phyloP scores from a whole-genome alignment of 1,140 invertebrate species.

The Anastatus disparis region DNA sequence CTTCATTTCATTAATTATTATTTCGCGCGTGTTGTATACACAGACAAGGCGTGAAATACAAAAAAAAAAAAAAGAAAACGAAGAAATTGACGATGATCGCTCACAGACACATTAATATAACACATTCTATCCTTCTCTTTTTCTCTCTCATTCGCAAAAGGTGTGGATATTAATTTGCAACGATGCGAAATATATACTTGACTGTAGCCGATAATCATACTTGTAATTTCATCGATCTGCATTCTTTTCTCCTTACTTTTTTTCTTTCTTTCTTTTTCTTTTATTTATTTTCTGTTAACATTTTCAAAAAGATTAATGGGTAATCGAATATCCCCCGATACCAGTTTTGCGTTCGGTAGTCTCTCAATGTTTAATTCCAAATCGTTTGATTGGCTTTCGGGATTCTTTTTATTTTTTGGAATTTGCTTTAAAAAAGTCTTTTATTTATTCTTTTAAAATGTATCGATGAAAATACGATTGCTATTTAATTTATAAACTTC shows the following conservation, averaged over 20 bases:
- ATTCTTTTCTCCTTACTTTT: neutral
- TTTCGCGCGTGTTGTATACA: conserved; percentile 8
- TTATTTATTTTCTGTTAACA: no score
- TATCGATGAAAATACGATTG: no score
- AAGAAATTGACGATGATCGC: conserved; percentile 34
- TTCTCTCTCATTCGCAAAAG: no score
- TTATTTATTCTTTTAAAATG: no score
- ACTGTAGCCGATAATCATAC: conserved; percentile 12
- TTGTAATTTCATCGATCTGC: conserved; percentile 22
- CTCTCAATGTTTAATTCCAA: neutral
- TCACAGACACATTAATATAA: conserved; percentile 19
- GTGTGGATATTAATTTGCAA: conserved; percentile 41
- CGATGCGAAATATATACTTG: neutral
- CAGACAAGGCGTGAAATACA: neutral
- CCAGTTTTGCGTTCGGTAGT: neutral
- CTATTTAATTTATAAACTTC: no score
- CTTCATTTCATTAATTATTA: conserved; percentile 43
- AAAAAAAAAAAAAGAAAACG: neutral
- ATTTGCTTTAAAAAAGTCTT: no score
- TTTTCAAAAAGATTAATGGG: conserved; percentile 16
- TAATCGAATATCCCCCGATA: neutral
- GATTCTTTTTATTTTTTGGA: no score
- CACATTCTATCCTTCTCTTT: no score
- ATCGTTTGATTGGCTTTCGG: neutral
- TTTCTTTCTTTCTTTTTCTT: neutral